These are phyloP conservation scores for Coptodon bakossiorum DNA, from an alignment of 2,113 vertebrate species.

Conservation along the genomic window DNA sequence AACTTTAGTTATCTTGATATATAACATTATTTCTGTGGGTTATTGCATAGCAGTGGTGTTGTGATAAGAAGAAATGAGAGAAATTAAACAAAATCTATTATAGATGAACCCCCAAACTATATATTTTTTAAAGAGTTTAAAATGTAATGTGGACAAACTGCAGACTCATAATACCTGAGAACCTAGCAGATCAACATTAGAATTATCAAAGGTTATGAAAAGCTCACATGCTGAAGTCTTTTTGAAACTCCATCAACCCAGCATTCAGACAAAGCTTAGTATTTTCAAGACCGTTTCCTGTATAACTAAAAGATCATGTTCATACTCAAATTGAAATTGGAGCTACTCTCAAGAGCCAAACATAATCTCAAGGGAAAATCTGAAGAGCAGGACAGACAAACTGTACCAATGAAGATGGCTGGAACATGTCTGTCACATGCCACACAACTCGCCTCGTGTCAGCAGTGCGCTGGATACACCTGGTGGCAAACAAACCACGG, in stretches of 20 bases:
- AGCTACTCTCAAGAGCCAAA: not conserved
- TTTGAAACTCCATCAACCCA: not conserved
- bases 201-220: not conserved
- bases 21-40: not conserved
- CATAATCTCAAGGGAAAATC: not conserved
- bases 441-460: not conserved
- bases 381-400: not conserved
- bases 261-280: not conserved
- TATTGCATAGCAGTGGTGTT: not conserved
- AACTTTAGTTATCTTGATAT: not conserved
- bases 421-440: not conserved
- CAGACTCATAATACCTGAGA: not conserved
- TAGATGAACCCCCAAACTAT: not conserved
- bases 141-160: not conserved
- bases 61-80: not conserved
- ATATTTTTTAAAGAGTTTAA: not conserved
- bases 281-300: not conserved
- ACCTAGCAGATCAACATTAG: not conserved
- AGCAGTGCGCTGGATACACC: not conserved
- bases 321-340: not conserved
- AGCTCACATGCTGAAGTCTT: not conserved
- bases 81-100: not conserved
- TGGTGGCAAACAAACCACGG: not conserved
- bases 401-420: not conserved
- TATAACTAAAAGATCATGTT: not conserved